phyloP scores from a whole-genome alignment of 2,797 vertebrate species.

The Spinus olivaceus region DNA sequence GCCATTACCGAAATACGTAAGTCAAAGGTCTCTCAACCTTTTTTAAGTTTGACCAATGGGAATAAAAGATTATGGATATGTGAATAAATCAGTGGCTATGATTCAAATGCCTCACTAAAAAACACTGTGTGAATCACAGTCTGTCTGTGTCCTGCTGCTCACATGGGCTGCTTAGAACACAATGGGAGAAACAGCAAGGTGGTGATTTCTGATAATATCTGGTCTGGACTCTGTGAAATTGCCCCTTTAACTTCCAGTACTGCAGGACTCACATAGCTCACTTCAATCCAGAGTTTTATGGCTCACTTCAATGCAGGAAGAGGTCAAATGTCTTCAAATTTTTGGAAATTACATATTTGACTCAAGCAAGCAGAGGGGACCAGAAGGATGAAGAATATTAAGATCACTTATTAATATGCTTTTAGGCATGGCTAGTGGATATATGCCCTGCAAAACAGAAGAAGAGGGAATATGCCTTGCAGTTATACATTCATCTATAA shows the following conservation, averaged over 20 bases:
- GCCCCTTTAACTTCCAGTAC: slow-evolving; percentile 21
- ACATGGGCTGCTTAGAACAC: slow-evolving; percentile 35
- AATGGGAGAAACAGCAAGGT: slow-evolving; percentile 40
- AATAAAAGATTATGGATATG: slow-evolving; percentile 69
- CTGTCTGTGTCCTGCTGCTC: slow-evolving; percentile 43
- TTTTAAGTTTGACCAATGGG: slow-evolving; percentile 75
- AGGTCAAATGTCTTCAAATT: background rate
- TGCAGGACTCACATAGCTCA: background rate
- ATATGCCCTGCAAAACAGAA: background rate
- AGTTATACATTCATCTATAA: background rate
- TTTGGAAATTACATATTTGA: background rate
- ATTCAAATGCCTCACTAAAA: slow-evolving; percentile 71
- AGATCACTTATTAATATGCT: background rate
- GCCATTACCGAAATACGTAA: slow-evolving; percentile 78
- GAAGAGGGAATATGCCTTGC: background rate
- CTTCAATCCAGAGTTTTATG: background rate
- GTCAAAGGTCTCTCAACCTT: slow-evolving; percentile 79
- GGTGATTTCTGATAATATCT: background rate
- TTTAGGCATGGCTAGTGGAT: background rate
- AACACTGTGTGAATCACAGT: slow-evolving; percentile 58
- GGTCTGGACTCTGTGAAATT: slow-evolving; percentile 22
- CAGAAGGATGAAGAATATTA: background rate
- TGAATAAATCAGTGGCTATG: slow-evolving; percentile 73
- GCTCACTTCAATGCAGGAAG: background rate
- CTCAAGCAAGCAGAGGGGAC: background rate